phyloP scores from a whole-genome alignment of 2,113 vertebrate species.

The Dascyllus trimaculatus region DNA sequence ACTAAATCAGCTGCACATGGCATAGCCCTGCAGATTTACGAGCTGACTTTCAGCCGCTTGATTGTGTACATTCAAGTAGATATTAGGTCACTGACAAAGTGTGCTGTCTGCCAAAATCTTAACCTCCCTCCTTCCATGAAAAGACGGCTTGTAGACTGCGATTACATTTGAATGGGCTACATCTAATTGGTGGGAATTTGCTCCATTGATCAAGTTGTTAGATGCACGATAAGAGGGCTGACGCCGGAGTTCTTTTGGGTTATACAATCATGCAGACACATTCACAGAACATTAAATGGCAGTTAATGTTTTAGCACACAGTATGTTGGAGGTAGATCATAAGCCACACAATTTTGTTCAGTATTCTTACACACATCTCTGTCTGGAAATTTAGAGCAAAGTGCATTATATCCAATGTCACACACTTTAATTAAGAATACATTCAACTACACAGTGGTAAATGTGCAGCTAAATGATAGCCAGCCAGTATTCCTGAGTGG shows the following conservation, averaged over 20 bases:
- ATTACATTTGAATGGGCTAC: slow-evolving; percentile 12
- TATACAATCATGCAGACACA: background rate
- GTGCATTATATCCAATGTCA: too few relatives aligned
- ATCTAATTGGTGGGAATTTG: slow-evolving; percentile 2
- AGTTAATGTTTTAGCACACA: background rate
- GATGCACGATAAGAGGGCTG: background rate
- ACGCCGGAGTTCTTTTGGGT: background rate
- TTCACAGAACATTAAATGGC: background rate
- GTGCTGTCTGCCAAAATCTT: slow-evolving; percentile 1
- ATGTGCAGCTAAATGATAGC: background rate
- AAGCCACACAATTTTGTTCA: background rate
- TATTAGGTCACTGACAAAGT: slow-evolving; percentile 29
- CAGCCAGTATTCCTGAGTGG: background rate
- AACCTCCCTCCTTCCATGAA: background rate
- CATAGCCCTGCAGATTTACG: slow-evolving; percentile 2
- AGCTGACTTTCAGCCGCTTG: slow-evolving; percentile 3
- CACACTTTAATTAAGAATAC: background rate
- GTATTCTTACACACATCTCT: background rate
- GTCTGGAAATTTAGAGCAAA: too few relatives aligned
- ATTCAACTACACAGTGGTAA: background rate
- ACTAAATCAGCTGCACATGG: slow-evolving; percentile 52
- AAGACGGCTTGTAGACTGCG: background rate
- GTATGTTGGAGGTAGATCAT: background rate
- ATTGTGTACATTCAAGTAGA: slow-evolving; percentile 24
- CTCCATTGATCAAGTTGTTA: background rate